Conservation (phyloP, 2,113 vertebrate species). For the Lampris megalopsis region DNA sequence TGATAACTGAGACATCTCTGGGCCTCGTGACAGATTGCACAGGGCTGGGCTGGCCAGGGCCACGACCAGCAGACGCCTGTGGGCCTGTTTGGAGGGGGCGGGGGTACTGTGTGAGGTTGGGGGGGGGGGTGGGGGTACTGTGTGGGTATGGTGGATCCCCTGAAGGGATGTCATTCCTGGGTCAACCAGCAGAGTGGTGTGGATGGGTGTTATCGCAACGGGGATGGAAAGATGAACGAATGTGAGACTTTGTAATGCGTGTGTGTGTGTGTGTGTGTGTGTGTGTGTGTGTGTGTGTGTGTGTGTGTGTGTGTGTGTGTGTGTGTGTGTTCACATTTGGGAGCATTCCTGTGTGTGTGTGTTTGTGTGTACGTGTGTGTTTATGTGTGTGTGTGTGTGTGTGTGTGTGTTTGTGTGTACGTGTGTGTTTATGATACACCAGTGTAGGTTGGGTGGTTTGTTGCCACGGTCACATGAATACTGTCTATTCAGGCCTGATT, state of each 20-base stretch:
- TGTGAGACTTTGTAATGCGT: conserved; percentile 14
- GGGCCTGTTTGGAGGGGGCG: conserved; percentile 25
- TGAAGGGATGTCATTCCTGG: conserved; percentile 54
- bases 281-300: conserved; percentile 16
- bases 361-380: conserved; percentile 17
- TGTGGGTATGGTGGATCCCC: conserved; percentile 43
- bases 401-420: too few relatives aligned
- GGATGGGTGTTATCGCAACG: background rate
- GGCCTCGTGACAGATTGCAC: conserved; percentile 62
- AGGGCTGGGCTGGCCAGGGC: conserved; percentile 6
- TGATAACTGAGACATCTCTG: conserved; percentile 76
- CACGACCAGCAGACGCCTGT: conserved; percentile 13
- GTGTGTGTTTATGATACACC: background rate
- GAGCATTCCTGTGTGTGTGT: background rate
- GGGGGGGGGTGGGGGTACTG: conserved; percentile 23
- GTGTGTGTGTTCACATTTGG: background rate
- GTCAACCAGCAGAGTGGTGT: conserved; percentile 49
- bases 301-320: conserved; percentile 1
- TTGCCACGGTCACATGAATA: conserved; percentile 9
- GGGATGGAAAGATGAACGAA: conserved; percentile 24
- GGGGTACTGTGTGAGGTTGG: background rate
- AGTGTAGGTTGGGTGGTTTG: conserved; percentile 8
- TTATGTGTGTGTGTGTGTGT: conserved; percentile 4
- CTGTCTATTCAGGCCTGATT: conserved; percentile 30
- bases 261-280: conserved; percentile 8